phyloP scores from a whole-genome alignment of 2,797 vertebrate species.

The Poecilia gillii region DNA sequence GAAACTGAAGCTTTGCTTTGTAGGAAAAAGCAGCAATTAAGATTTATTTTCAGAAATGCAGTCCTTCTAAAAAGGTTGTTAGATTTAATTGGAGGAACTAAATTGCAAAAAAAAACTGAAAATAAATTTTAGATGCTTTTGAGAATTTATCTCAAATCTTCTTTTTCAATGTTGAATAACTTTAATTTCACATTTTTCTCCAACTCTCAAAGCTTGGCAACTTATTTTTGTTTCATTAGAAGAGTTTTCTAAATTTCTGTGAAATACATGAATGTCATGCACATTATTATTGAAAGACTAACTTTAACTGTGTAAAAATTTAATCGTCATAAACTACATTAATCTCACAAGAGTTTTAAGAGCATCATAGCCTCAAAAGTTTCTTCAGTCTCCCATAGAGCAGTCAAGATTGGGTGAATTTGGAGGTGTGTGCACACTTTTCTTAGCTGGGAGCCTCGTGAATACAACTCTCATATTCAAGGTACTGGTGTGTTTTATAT shows the following conservation, averaged over 20 bases:
- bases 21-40: constrained; percentile 17
- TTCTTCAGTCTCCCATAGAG: no score
- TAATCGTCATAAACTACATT: not conserved
- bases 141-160: not conserved
- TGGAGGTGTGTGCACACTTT: not conserved
- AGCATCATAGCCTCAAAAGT: no score
- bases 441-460: no score
- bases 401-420: not conserved
- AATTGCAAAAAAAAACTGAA: not conserved
- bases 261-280: not conserved
- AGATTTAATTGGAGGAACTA: not conserved
- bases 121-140: not conserved
- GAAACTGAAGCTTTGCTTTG: constrained; percentile 14
- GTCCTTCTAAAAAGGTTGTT: constrained; percentile 18
- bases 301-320: no score
- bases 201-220: not conserved
- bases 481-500: not conserved
- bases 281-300: not conserved
- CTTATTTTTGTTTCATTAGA: not conserved
- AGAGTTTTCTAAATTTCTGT: not conserved
- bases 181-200: not conserved
- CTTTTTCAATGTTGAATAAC: not conserved
- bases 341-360: not conserved
- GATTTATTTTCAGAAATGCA: constrained; percentile 25
- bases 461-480: not conserved